Percentiles rank a stretch among this genome's conserved stretches.
Conservation (phyloP, 2,888 invertebrate species). For the Drosophila histrio region DNA sequence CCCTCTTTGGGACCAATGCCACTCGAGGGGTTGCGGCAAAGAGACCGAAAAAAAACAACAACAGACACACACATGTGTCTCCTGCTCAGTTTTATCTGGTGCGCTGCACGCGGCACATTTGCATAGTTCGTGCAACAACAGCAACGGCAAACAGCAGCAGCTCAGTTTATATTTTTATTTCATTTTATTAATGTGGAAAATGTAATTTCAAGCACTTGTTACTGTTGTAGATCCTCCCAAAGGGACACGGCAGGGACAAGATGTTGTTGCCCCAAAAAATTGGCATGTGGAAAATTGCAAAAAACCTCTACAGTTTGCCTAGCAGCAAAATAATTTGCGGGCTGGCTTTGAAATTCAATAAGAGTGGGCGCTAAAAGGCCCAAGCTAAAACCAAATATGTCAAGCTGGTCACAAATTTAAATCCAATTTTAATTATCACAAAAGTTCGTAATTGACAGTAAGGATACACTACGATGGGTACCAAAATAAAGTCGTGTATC, state of each 20-base stretch:
- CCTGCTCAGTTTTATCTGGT: constrained; percentile 68
- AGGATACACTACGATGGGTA: background rate
- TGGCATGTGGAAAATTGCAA: constrained; percentile 60
- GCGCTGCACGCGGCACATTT: constrained; percentile 72
- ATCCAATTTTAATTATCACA: constrained; percentile 13
- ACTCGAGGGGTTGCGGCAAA: constrained; percentile 9
- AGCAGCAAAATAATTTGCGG: constrained; percentile 27
- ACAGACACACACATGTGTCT: constrained; percentile 39
- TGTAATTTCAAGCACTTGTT: constrained; percentile 69
- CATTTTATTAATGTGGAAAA: constrained; percentile 73
- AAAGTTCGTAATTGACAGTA: background rate
- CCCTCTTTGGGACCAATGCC: background rate
- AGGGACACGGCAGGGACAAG: background rate
- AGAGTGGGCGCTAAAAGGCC: background rate
- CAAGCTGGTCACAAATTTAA: background rate
- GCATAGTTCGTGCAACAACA: constrained; percentile 63
- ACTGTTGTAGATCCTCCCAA: constrained; percentile 19
- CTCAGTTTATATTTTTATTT: constrained; percentile 53
- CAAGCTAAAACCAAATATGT: constrained; percentile 12
- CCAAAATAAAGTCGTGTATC: background rate
- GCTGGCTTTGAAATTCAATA: constrained; percentile 27
- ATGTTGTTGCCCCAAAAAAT: constrained; percentile 34
- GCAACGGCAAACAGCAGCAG: constrained; percentile 20
- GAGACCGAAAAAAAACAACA: background rate
- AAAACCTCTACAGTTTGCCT: constrained; percentile 21